Conservation (phyloP, 2,797 vertebrate genomes). For the Perdix hodgsoniae region DNA sequence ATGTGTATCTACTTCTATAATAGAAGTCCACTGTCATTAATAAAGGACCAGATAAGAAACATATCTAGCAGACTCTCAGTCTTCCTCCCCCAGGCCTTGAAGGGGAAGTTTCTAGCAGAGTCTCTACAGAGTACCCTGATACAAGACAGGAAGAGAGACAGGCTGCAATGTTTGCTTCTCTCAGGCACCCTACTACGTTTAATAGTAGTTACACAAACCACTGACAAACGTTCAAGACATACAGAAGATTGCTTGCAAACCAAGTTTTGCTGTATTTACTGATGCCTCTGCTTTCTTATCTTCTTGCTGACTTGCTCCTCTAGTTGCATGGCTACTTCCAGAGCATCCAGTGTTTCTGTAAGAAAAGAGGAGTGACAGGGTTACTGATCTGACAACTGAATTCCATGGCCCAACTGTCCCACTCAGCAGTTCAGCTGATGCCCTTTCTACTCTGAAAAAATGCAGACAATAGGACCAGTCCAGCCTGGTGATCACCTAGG, state of each 20-base stretch:
- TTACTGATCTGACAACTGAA: background rate
- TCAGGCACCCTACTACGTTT: background rate
- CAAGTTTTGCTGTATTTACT: constrained; percentile 69
- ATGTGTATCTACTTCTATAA: background rate
- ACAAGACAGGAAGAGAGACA: background rate
- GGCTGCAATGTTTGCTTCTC: background rate
- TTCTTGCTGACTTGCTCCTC: constrained; percentile 85
- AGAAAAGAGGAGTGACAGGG: background rate
- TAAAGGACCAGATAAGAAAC: background rate
- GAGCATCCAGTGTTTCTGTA: constrained; percentile 77
- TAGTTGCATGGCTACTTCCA: constrained; percentile 80
- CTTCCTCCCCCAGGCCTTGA: background rate
- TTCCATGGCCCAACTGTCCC: background rate
- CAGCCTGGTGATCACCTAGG: background rate
- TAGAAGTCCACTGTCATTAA: background rate
- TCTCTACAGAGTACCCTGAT: background rate
- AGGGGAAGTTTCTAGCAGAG: background rate
- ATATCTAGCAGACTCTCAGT: background rate
- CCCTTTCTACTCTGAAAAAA: background rate
- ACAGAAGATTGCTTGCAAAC: constrained; percentile 43
- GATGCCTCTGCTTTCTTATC: constrained; percentile 68
- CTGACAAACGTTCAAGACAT: background rate
- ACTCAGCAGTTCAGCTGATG: background rate
- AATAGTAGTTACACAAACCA: constrained; percentile 20
- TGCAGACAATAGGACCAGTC: background rate